These are phyloP conservation scores for Anthopleura sola DNA, from an alignment of 64 coral and sea anemone species.

Conservation along the genomic window DNA sequence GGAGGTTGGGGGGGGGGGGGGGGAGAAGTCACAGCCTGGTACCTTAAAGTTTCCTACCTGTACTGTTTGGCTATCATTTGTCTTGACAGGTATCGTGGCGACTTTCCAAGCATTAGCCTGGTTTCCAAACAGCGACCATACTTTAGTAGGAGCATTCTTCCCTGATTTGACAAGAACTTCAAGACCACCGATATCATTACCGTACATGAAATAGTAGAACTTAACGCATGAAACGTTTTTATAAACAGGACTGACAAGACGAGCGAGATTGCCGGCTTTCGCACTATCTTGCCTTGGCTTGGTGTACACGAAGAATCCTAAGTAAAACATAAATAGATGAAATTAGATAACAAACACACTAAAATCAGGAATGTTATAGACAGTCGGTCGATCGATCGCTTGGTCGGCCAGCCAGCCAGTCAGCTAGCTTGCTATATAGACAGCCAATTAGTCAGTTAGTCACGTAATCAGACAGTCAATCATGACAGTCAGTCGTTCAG, in stretches of 20 bases:
- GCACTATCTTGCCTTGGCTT: not conserved
- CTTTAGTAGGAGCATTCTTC: not conserved
- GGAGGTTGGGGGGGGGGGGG: too few species aligned
- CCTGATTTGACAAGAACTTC: not conserved
- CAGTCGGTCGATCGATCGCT: too few species aligned
- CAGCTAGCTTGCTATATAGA: too few species aligned
- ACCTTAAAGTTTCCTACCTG: too few species aligned
- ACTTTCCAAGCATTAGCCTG: not conserved
- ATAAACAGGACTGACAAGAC: not conserved
- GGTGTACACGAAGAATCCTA: not conserved
- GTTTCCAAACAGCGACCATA: not conserved
- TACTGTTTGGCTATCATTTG: not conserved
- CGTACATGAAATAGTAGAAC: slow-evolving; percentile 1
- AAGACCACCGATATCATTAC: not conserved
- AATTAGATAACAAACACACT: too few species aligned
- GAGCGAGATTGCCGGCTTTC: not conserved
- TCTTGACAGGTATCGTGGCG: not conserved
- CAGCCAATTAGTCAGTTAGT: too few species aligned
- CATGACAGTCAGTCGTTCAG: too few species aligned
- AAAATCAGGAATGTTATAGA: too few species aligned
- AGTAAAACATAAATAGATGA: not conserved
- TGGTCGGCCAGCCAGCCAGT: too few species aligned
- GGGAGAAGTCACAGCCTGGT: too few species aligned
- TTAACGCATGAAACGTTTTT: not conserved
- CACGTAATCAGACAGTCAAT: too few species aligned